Evolutionary conservation across 2,113 vertebrate genomes (phyloP), one percentile per base, ranked within the genome.

Genomic region (Ageneiosus marmoratus): DNA sequence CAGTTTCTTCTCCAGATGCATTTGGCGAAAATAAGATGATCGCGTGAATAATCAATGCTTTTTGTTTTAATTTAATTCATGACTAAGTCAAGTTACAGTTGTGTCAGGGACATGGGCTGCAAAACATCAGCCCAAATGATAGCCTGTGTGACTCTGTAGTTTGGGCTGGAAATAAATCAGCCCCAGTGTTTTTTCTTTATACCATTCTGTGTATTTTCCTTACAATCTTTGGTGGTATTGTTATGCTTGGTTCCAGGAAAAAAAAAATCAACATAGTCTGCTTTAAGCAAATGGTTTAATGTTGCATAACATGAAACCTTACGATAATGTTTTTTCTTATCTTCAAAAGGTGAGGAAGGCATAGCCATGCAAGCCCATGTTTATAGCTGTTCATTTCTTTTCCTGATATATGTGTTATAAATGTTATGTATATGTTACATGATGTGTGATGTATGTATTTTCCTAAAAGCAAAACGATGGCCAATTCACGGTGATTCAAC

Each of bases 401-500:
- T 72, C 69, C 2, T 48, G 44, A 46, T 48, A 16, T 0, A 4
- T 70, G 67, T 46, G 29, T 0, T 29, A n/a, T 29, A n/a, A 22
- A 22, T 16, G 12, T 53, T 58, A 62, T 48, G 4, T 83, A 27
- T n/a, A n/a, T n/a, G n/a, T n/a, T 55, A 9, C 51, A 9, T 76
- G 55, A 24, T 69, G 20, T 77, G 34, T 50, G 2, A 12, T 58
- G 32, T 58, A 6, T 84, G 13, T 70, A 51, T 60, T 37, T 12
- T 11, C 53, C 13, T 85, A 18, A 41, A 89, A 99, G 98, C 97
- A 99, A 96, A 99, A 99, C 0, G 98, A 99, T 0, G 98, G 97
- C 24, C 98, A 99, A 93, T 99, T 99, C 92, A 99, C 97, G 0
- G 97, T 98, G 76, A 99, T 99, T 94, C 98, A 99, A 92, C 89